Conservation (phyloP, 2,113 vertebrate genomes). For the Oxygymnocypris stewartii region DNA sequence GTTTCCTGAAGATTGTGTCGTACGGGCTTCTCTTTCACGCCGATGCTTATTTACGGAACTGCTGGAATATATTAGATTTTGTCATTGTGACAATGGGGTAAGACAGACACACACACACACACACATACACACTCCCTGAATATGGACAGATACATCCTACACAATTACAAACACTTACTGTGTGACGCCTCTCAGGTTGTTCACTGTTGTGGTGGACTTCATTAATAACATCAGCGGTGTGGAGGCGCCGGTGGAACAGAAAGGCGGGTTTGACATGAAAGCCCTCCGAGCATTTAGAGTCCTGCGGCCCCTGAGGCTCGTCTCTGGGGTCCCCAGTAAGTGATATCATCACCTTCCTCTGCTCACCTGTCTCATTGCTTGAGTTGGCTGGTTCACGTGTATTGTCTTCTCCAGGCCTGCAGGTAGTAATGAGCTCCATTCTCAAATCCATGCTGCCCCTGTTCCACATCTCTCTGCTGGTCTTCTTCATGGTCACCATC, state of each 20-base stretch:
- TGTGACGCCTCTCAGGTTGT: constrained; percentile 72
- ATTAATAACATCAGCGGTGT: constrained; percentile 81
- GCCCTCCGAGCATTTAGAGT: constrained; percentile 86
- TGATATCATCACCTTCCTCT: not conserved
- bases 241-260: constrained; percentile 78
- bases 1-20: constrained; percentile 89
- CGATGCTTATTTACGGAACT: constrained; percentile 87
- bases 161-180: not conserved
- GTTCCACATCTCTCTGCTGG: constrained; percentile 88
- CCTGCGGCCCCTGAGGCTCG: constrained; percentile 83
- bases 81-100: constrained; percentile 91
- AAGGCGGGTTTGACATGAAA: constrained; percentile 85
- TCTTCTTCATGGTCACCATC: constrained; percentile 94
- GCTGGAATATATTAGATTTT: constrained; percentile 92
- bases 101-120: constrained; percentile 52
- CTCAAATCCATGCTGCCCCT: constrained; percentile 91
- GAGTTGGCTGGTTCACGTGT: not conserved
- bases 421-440: constrained; percentile 94
- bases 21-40: constrained; percentile 90
- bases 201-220: constrained; percentile 84
- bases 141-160: not conserved
- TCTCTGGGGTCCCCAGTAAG: constrained; percentile 88
- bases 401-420: constrained; percentile 77
- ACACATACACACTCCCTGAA: constrained; percentile 1
- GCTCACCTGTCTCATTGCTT: not conserved